A percentile compares a stretch with the other conserved stretches of the same genome.
phyloP scores from a whole-genome alignment of 2,113 vertebrate species.

The Salvelinus fontinalis region DNA sequence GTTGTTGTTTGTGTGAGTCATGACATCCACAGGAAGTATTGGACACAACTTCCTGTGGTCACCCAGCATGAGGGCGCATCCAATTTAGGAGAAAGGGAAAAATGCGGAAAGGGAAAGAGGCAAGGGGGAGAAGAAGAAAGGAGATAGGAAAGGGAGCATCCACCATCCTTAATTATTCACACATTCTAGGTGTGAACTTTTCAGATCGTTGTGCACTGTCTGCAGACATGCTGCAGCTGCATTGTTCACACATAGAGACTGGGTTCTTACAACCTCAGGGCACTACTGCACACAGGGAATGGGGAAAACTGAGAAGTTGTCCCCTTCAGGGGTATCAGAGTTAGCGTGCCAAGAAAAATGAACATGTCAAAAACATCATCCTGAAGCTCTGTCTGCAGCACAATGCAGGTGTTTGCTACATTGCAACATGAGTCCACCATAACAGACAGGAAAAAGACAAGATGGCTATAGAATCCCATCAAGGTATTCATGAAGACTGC shows the following conservation, averaged over 20 bases:
- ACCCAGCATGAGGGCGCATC: not conserved
- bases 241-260: not conserved
- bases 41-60: conserved; percentile 25
- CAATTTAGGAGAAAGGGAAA: not conserved
- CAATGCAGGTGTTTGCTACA: conserved; percentile 3
- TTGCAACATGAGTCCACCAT: not conserved
- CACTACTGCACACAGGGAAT: not conserved
- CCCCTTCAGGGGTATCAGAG: not conserved
- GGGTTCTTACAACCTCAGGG: not conserved
- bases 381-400: not conserved
- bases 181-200: not conserved
- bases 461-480: conserved; percentile 2
- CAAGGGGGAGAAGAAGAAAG: not conserved
- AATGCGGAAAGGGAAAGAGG: not conserved
- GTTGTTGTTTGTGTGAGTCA: not conserved
- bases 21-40: conserved; percentile 46
- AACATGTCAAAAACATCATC: conserved; percentile 7
- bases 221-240: not conserved
- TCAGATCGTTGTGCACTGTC: conserved; percentile 1
- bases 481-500: conserved; percentile 14
- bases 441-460: not conserved
- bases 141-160: not conserved
- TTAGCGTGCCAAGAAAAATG: conserved; percentile 14
- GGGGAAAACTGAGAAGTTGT: not conserved
- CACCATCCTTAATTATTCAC: conserved; percentile 13